Conservation (phyloP, 2,113 vertebrate species). For the Phalacrocorax brasilianus region DNA sequence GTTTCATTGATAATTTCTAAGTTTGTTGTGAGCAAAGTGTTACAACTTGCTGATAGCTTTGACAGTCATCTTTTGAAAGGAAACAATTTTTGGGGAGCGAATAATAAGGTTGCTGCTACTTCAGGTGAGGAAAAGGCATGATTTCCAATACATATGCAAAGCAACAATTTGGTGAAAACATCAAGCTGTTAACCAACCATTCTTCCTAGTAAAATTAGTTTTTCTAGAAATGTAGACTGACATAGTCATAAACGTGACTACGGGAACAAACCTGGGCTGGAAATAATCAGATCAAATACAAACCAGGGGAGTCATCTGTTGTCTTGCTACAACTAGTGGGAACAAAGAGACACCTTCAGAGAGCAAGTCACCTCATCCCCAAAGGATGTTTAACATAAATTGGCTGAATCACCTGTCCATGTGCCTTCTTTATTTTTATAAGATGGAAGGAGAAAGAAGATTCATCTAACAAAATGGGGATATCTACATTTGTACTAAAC, state of each 20-base stretch:
- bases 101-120: neutral
- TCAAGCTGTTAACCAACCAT: neutral
- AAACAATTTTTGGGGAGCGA: neutral
- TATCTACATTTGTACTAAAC: neutral
- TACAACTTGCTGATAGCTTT: conserved; percentile 31
- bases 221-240: neutral
- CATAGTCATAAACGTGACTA: neutral
- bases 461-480: neutral
- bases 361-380: neutral
- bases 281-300: neutral
- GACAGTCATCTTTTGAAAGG: neutral
- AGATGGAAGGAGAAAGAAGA: neutral
- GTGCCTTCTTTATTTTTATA: neutral
- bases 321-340: neutral
- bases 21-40: conserved; percentile 1
- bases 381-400: neutral
- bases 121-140: neutral
- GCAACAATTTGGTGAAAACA: neutral
- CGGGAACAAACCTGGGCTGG: neutral
- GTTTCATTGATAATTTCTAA: conserved; percentile 36
- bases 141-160: conserved; percentile 52
- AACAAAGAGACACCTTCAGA: neutral
- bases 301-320: neutral
- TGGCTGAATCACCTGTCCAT: neutral
- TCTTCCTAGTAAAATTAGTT: neutral